These are phyloP conservation scores for Lepidurus couesii DNA, from an alignment of 1,140 invertebrate genomes.

Conservation along the genomic window DNA sequence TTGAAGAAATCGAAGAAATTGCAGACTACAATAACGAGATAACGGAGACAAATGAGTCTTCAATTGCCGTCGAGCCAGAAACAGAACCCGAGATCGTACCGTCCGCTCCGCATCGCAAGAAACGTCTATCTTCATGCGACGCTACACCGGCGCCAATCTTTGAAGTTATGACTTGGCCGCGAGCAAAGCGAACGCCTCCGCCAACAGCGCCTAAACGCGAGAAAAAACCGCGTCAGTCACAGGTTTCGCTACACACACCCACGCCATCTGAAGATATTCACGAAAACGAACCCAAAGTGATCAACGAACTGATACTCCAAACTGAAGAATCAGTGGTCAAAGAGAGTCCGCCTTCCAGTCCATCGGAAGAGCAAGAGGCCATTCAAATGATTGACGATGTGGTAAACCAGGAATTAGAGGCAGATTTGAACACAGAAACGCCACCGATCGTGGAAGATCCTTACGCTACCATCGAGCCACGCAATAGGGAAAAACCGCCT, in stretches of 20 bases:
- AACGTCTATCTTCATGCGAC: neutral
- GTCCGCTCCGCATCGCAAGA: neutral
- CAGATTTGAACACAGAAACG: neutral
- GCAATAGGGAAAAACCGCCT: constrained; percentile 23
- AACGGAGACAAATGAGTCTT: neutral
- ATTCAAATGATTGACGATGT: constrained; percentile 11
- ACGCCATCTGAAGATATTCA: neutral
- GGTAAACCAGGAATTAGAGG: neutral
- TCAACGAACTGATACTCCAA: neutral
- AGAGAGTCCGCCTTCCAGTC: neutral
- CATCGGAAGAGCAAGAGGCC: neutral
- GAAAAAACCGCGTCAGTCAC: constrained; percentile 35
- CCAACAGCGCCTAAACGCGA: constrained; percentile 43
- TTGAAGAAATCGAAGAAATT: constrained; percentile 24
- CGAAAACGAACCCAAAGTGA: constrained; percentile 24
- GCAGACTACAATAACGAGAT: constrained; percentile 23
- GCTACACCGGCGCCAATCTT: neutral
- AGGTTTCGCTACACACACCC: neutral
- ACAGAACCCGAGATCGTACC: constrained; percentile 3
- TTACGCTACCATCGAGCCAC: constrained; percentile 25
- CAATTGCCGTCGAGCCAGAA: neutral
- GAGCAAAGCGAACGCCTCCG: constrained; percentile 36
- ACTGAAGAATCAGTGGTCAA: neutral
- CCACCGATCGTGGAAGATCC: constrained; percentile 23
- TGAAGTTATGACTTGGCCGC: neutral